Evolutionary conservation across 37 sponge, comb jelly and placozoan species (phyloP), one percentile per base, ranked within the genome.

Genomic region (Chondrilla cf. caribensis): DNA sequence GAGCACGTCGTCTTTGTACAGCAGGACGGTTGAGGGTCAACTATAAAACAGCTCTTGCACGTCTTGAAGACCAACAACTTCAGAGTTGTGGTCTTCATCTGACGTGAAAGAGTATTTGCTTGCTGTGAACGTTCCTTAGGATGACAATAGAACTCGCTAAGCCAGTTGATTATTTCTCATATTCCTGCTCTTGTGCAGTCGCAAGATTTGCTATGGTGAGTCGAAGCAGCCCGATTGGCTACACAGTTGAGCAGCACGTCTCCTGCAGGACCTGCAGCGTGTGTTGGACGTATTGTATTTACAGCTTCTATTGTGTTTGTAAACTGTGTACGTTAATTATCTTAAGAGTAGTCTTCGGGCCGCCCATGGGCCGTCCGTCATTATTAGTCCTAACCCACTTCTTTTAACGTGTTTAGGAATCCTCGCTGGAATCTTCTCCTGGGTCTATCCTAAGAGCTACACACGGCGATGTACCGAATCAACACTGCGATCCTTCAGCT

Each of bases 171-270:
- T 73, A 43, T 14, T 73, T 73, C 21, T 6, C 76, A 42, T 19
- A 39, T 37, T 39, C 7, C 44, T 73, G 36, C 36, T 73, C 76
- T 37, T 73, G 76, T 73, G 76, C 76, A 73, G 76, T 73, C 21
- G 76, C 76, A 40, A 73, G 36, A 73, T 24, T 39, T 25, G 76
- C 44, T 39, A 73, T 73, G 76, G 76, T 73, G 44, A 73, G 76
- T 73, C 9, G 11, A 17, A 3, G n/a, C 17, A 1, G 32, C 29
- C 32, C 9, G 6, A 11, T 47, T 47, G 9, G 11, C 51, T 11
- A 11, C 51, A 47, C 9, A 47, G 6, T 47, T 11, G 51, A 14
- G 51, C 51, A 47, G 51, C 51, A 47, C 51, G 9, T 47, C 11
- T 11, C 51, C 51, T 47, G 51, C 68, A 67, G 68, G 35, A 26